These are phyloP conservation scores for Cynopterus brachyotis DNA, from an alignment of 2,113 vertebrate species.

Conservation along the genomic window DNA sequence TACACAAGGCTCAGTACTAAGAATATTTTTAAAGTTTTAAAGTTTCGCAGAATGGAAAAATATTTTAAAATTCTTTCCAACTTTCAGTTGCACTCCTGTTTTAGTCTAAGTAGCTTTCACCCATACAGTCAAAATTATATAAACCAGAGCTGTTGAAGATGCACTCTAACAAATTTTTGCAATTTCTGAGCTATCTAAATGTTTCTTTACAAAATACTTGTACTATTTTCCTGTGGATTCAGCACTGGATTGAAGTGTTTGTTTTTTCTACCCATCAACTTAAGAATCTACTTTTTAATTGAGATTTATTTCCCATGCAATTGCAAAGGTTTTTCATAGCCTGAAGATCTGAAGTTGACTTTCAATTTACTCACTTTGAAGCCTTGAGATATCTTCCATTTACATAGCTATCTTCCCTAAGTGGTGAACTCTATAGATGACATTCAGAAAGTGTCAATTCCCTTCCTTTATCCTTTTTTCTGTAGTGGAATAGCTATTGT, in stretches of 20 bases:
- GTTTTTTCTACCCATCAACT: not conserved
- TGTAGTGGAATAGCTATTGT: not conserved
- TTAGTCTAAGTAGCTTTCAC: not conserved
- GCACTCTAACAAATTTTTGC: not conserved
- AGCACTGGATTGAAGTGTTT: not conserved
- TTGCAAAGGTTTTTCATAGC: not conserved
- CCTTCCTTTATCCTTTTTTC: slow-evolving; percentile 49
- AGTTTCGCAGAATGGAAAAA: not conserved
- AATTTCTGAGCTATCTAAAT: slow-evolving; percentile 9
- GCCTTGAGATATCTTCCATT: not conserved
- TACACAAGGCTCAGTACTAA: not conserved
- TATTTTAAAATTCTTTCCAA: slow-evolving; percentile 11
- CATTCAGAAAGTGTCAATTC: slow-evolving; percentile 25
- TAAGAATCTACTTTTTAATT: slow-evolving; percentile 31
- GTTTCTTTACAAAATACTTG: not conserved
- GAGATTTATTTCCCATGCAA: not conserved
- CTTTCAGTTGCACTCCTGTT: not conserved
- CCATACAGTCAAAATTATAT: not conserved
- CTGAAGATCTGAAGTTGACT: slow-evolving; percentile 14
- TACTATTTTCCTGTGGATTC: not conserved
- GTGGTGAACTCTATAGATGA: slow-evolving; percentile 32
- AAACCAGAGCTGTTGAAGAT: not conserved
- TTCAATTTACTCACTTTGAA: slow-evolving; percentile 32
- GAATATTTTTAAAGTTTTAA: not conserved
- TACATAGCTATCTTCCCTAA: slow-evolving; percentile 15